Base-by-base conservation (phyloP, 2,888 invertebrate species). In the Neuroscelio doddi region DNA sequence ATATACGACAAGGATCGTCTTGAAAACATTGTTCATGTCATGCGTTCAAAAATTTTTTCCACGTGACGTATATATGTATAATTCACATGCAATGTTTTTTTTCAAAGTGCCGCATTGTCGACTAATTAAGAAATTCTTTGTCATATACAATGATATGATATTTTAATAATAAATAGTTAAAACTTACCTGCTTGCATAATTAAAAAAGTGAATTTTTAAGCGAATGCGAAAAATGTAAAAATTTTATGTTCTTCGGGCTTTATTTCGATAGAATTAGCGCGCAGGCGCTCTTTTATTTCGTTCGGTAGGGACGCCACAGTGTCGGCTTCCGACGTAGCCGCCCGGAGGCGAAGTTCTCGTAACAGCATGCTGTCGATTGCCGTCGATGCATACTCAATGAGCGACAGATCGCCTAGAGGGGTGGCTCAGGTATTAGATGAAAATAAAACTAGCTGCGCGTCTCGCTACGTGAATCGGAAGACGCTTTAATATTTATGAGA, bases 301-400 rank as follows among this genome's bases (percentile, higher is more conserved):
- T 16, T 41, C 26, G 34, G 17, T 15, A 17, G 38, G 17, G 17
- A 17, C 38, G 38, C 38, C 38, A 38, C 16, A 17, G 38, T 38
- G 38, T 38, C 38, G 38, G 38, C 38, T 38, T 38, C 38, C 38
- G 38, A 38, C 38, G 38, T 38, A 12, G 38, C 26, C 24, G 41
- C 24, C 49, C 64, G 32, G 38, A 44, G 65, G 64, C 66, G 42
- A 62, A 52, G 46, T 45, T 53, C 46, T 27, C 17, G 42, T 32
- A 24, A 49, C 44, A 53, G 44, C 55, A 36, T 61, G 70, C 66
- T 70, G 78, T 76, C 77, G 79, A 81, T 78, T 64, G 76, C 69
- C 69, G 75, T 70, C 69, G 78, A 75, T 79, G 80, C 74, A 80
- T 79, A 79, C 77, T 72, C 72, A 76, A 80, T 79, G 77, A 79